Conservation (phyloP, 2,797 vertebrate species). For the Heterohyrax brucei region DNA sequence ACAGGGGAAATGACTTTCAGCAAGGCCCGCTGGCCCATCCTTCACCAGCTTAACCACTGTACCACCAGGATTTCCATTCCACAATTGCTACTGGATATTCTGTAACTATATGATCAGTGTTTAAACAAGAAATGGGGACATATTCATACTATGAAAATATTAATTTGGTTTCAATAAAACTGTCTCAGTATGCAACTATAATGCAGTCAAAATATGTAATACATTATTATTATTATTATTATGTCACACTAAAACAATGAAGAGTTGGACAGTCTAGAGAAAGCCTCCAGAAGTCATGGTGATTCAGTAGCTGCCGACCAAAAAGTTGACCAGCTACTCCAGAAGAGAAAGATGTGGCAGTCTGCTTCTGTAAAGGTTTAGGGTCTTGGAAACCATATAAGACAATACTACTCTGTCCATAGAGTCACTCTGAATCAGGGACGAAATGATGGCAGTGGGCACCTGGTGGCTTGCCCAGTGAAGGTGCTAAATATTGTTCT, state of each 20-base stretch:
- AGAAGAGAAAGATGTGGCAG: not conserved
- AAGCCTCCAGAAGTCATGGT: not conserved
- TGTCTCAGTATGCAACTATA: not conserved
- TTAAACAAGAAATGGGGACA: not conserved
- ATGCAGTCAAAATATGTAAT: not conserved
- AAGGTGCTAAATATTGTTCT: not conserved
- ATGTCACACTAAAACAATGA: not conserved
- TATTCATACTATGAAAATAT: not conserved
- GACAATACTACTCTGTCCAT: not conserved
- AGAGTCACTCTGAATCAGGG: not conserved
- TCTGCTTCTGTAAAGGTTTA: not conserved
- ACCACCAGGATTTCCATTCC: too few species aligned
- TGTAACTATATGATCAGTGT: not conserved
- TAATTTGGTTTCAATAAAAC: conserved; percentile 22
- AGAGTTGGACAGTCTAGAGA: not conserved
- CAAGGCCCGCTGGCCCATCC: not conserved
- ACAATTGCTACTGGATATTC: not conserved
- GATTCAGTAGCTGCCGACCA: not conserved
- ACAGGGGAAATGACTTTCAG: not conserved
- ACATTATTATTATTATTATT: not conserved
- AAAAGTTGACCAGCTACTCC: not conserved
- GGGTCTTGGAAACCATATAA: not conserved
- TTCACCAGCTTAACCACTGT: too few species aligned
- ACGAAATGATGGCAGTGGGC: not conserved
- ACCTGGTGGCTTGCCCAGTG: not conserved